Evolutionary conservation across 2,888 invertebrate genomes (phyloP), one percentile per base, ranked within the genome.

Genomic region (Rhagium mordax): DNA sequence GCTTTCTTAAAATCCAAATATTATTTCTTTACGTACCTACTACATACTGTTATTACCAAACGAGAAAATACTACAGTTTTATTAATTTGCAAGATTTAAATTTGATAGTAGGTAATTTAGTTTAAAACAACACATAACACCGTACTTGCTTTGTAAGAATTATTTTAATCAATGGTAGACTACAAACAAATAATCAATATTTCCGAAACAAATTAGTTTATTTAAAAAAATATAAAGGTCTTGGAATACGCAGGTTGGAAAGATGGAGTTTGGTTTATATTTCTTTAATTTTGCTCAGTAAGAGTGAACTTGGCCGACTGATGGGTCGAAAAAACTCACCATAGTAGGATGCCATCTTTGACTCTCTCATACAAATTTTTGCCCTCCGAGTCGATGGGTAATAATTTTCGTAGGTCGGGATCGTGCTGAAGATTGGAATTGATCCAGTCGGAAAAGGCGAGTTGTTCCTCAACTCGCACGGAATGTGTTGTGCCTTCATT

Each of bases 361-460:
- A 98, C 94, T 86, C 97, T 97, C 75, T 94, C 95, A 85, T 98
- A 99, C 10, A 99, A 90, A 71, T 93, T 92, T 85, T 95, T 96
- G 74, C 98, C 97, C 84, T 98, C 96, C 0, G 94, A 89, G 87
- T 98, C 96, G 81, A 99, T 96, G 0, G 98, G 99, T 83, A 99
- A 88, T 69, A 97, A 90, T 85, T 97, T 96, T 82, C 93, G 92
- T 27, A 98, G 91, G 87, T 99, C 98, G 0, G 94, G 93, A 88
- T 99, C 99, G 79, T 93, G 92, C 18, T 93, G 92, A 81, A 99
- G 89, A 89, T 97, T 97, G 78, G 95, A 95, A 89, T 99, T 99
- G 81, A 99, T 98, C 99, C 99, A 99, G 81, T 98, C 97, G 67
- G 98, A 97, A 90, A 99, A 99, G 47, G 99, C 99, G 84, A 98